These are phyloP conservation scores for Athripsodes cinereus DNA, from an alignment of 2,888 invertebrate genomes.

Conservation along the genomic window DNA sequence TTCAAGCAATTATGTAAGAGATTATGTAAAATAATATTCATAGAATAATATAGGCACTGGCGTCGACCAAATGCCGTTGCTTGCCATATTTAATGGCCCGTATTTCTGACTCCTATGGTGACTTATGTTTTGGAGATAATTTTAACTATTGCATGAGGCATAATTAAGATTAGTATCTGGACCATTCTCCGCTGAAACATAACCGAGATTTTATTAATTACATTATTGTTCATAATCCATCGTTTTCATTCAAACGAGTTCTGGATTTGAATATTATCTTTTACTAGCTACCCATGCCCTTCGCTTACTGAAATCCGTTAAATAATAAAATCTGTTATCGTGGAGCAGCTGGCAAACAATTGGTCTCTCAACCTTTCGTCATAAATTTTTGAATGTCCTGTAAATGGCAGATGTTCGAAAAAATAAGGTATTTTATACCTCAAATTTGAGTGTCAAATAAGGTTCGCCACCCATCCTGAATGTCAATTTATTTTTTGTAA, in stretches of 20 bases:
- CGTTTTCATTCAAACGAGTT: neutral
- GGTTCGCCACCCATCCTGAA: too few species aligned
- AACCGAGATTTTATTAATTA: neutral
- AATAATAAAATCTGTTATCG: too few species aligned
- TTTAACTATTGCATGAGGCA: neutral
- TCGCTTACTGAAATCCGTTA: too few species aligned
- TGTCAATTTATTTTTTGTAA: too few species aligned
- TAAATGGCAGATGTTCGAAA: too few species aligned
- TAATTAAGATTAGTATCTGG: neutral
- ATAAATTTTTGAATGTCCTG: too few species aligned
- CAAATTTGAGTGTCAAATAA: too few species aligned
- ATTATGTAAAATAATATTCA: conserved; percentile 2
- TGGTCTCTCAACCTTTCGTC: too few species aligned
- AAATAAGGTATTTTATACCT: too few species aligned
- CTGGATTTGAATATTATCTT: neutral
- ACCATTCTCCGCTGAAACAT: neutral
- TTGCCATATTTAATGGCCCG: neutral
- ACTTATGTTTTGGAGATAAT: neutral
- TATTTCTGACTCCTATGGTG: neutral
- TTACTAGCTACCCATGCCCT: too few species aligned
- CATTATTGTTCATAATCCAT: neutral
- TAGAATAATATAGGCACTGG: neutral
- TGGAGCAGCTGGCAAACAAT: too few species aligned
- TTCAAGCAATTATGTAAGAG: neutral
- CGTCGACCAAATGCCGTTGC: neutral